phyloP scores from a whole-genome alignment of 2,113 vertebrate species.

The Vireo altiloquus region DNA sequence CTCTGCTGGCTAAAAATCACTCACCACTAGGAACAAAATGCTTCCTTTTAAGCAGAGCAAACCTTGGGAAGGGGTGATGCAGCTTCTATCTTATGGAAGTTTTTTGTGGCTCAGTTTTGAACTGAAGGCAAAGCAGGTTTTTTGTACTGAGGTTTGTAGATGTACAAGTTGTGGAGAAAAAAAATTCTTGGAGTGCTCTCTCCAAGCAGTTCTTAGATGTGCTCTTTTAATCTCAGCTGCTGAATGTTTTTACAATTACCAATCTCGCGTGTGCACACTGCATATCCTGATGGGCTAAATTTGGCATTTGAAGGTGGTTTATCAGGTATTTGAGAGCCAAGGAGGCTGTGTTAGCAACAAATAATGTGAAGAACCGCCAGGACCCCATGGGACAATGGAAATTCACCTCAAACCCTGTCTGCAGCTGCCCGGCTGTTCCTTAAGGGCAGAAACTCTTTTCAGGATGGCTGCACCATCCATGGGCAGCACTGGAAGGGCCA shows the following conservation, averaged over 20 bases:
- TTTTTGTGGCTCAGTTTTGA: background rate
- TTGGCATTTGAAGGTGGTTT: background rate
- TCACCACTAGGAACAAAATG: background rate
- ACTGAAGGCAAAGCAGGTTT: background rate
- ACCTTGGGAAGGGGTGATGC: background rate
- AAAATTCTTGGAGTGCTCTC: background rate
- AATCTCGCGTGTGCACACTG: background rate
- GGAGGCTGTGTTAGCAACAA: background rate
- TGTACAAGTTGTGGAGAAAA: background rate
- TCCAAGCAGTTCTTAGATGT: background rate
- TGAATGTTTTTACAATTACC: background rate
- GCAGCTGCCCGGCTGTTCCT: background rate
- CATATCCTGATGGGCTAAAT: background rate
- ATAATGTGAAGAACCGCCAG: background rate
- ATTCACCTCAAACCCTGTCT: background rate
- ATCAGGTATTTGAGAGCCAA: background rate
- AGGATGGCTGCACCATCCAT: background rate
- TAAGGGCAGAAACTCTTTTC: background rate
- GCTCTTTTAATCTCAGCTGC: background rate
- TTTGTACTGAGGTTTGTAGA: background rate
- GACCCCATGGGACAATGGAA: background rate
- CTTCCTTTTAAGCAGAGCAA: background rate
- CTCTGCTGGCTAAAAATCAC: background rate
- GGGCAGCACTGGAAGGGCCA: background rate
- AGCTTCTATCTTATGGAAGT: background rate